phyloP scores from a whole-genome alignment of 1,140 invertebrate species.

The Tetramorium simillimum region DNA sequence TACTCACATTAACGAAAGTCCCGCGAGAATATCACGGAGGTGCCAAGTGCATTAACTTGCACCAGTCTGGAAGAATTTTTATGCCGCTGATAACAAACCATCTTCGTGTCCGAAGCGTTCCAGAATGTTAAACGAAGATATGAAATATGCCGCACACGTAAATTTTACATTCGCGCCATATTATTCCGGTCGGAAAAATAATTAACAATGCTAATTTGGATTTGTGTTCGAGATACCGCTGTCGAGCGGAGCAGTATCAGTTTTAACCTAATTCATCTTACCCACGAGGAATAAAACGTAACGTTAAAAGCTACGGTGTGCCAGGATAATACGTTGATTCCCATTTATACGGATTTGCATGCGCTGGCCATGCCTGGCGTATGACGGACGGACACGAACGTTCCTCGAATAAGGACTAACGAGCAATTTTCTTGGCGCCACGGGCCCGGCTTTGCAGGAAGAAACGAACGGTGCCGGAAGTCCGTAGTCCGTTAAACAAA shows the following conservation, averaged over 20 bases:
- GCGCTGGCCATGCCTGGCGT: conserved; percentile 21
- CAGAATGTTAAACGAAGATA: conserved; percentile 36
- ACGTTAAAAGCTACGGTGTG: conserved; percentile 24
- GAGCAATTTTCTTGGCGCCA: conserved; percentile 57
- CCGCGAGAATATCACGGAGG: background rate
- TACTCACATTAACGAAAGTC: background rate
- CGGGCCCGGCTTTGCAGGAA: conserved; percentile 39
- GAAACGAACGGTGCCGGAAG: conserved; percentile 51
- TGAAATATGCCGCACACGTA: conserved; percentile 30
- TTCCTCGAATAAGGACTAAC: conserved; percentile 48
- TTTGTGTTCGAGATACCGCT: conserved; percentile 47
- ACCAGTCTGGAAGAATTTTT: background rate
- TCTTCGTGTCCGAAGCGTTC: conserved; percentile 20
- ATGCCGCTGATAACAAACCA: conserved; percentile 17
- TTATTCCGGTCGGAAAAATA: conserved; percentile 58
- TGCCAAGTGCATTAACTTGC: background rate
- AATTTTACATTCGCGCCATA: conserved; percentile 37
- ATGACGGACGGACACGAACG: conserved; percentile 56
- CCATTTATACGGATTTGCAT: conserved; percentile 61
- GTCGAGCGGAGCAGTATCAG: conserved; percentile 42
- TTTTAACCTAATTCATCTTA: conserved; percentile 58
- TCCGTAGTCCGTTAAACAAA: conserved; percentile 49
- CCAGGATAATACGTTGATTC: conserved; percentile 54
- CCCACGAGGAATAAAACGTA: conserved; percentile 47
- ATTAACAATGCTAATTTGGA: conserved; percentile 61